A percentile compares a stretch with the other conserved stretches of the same genome.
These are phyloP conservation scores for Naja naja DNA, from an alignment of 2,113 vertebrate species.

Conservation along the genomic window DNA sequence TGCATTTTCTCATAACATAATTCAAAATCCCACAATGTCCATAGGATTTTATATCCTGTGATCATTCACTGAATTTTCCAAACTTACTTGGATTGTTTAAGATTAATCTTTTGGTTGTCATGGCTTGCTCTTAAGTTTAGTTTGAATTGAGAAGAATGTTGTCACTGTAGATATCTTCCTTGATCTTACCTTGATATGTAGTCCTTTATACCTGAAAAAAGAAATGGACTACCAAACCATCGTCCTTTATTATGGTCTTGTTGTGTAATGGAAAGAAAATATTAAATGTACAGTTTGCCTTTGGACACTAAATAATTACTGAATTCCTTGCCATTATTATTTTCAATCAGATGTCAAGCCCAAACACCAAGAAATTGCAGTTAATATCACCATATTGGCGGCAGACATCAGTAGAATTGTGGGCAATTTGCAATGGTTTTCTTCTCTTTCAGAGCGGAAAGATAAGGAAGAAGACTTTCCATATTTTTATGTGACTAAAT, in stretches of 20 bases:
- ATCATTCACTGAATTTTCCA: conserved; percentile 16
- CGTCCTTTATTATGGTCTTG: conserved; percentile 37
- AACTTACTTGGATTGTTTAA: conserved; percentile 13
- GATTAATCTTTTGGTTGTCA: conserved; percentile 1
- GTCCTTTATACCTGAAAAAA: conserved; percentile 3
- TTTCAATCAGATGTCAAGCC: not conserved
- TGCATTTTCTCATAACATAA: conserved; percentile 41
- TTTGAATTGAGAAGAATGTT: conserved; percentile 21
- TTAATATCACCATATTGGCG: not conserved
- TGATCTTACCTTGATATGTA: conserved; percentile 10
- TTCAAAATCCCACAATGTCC: conserved; percentile 26
- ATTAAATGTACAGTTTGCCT: conserved; percentile 22
- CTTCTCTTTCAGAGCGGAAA: not conserved
- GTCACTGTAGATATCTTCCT: conserved; percentile 1
- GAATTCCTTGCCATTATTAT: conserved; percentile 4
- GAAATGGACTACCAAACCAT: conserved; percentile 45
- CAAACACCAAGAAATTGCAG: conserved; percentile 4
- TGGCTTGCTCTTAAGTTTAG: conserved; percentile 9
- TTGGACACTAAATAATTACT: conserved; percentile 41
- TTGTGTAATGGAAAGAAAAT: conserved; percentile 47
- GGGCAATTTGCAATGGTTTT: not conserved
- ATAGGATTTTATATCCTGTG: conserved; percentile 26
- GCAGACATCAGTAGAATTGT: not conserved
- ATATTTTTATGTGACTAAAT: not conserved
- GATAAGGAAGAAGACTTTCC: not conserved